phyloP scores from a whole-genome alignment of 2,797 vertebrate genomes.

The Calcarius lapponicus region DNA sequence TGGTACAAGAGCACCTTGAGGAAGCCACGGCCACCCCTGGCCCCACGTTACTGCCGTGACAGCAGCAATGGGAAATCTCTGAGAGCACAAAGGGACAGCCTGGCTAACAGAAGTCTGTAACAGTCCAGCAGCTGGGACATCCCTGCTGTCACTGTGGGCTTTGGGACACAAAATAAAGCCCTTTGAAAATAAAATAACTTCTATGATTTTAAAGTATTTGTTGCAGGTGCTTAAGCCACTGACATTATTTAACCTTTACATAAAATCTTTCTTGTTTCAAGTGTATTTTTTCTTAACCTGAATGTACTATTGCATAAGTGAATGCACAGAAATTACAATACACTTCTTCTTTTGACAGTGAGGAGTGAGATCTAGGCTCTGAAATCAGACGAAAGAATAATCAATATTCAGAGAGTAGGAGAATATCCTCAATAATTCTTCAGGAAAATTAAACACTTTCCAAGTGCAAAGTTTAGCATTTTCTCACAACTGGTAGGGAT shows the following conservation, averaged over 20 bases:
- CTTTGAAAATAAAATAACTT: not conserved
- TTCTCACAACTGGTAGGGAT: not conserved
- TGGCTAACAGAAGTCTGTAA: fast-evolving
- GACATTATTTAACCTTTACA: not conserved
- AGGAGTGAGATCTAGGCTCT: not conserved
- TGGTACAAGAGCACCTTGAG: not conserved
- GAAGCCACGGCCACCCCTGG: fast-evolving
- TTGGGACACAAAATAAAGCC: not conserved
- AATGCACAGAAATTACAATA: not conserved
- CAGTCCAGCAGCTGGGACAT: not conserved
- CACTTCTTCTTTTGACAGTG: not conserved
- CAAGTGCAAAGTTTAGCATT: not conserved
- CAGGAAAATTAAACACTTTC: not conserved
- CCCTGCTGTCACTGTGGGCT: not conserved
- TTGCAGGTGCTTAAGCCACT: not conserved
- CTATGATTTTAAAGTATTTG: not conserved
- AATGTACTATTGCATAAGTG: not conserved
- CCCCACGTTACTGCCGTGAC: not conserved
- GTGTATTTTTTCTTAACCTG: not conserved
- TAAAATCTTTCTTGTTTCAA: not conserved
- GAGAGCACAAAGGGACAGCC: fast-evolving
- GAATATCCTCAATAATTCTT: not conserved
- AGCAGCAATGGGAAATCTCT: not conserved
- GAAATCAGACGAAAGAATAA: not conserved
- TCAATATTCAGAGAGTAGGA: not conserved